Conservation (phyloP, 2,113 vertebrate genomes). For the Carollia perspicillata region DNA sequence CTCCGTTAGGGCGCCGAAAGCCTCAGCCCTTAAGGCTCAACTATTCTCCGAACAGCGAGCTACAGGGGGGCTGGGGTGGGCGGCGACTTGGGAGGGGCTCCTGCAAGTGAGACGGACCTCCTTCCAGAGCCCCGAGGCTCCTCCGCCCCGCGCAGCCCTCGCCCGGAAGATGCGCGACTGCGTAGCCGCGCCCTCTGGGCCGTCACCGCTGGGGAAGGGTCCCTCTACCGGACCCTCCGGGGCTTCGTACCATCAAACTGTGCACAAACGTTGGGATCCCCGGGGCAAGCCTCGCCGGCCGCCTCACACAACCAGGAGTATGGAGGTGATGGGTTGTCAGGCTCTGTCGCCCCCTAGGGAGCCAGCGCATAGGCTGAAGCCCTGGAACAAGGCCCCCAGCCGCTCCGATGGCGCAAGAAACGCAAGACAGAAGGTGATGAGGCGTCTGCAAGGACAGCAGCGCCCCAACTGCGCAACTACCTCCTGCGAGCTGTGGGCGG, state of each 20-base stretch:
- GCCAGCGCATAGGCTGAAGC: background rate
- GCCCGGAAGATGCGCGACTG: background rate
- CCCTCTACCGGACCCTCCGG: background rate
- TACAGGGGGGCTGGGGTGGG: too few species aligned
- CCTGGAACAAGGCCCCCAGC: background rate
- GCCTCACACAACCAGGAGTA: background rate
- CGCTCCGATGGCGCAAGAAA: background rate
- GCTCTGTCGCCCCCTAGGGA: constrained; percentile 65
- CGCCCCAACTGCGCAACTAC: background rate
- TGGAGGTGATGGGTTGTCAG: background rate
- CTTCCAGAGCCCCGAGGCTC: too few species aligned
- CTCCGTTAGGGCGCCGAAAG: background rate
- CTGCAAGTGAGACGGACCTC: background rate
- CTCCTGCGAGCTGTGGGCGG: background rate
- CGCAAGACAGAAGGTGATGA: background rate
- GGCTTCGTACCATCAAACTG: background rate
- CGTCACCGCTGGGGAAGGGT: background rate
- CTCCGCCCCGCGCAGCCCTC: background rate
- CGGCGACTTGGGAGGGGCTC: background rate
- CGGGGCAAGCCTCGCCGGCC: background rate
- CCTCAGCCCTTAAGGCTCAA: background rate
- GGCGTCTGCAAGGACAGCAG: background rate
- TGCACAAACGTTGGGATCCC: background rate
- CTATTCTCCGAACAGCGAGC: background rate
- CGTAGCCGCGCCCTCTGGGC: background rate